phyloP scores from a whole-genome alignment of 1,140 invertebrate species.

The Carposina sasakii region DNA sequence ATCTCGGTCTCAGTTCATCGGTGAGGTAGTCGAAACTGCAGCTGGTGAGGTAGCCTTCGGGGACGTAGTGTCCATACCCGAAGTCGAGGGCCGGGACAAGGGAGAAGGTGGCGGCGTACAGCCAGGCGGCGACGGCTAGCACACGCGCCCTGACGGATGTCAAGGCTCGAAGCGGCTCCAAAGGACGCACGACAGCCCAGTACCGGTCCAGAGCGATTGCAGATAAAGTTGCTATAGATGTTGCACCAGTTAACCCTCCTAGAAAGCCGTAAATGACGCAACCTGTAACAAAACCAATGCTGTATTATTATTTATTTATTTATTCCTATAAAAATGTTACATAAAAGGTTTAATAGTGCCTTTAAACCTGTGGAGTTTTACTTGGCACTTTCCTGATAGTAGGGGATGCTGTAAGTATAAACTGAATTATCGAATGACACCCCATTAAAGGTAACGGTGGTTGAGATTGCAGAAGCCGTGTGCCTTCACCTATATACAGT shows the following conservation, averaged over 20 bases:
- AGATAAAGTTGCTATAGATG: constrained; percentile 80
- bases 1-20: constrained; percentile 68
- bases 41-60: constrained; percentile 84
- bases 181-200: constrained; percentile 80
- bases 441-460: too few relatives aligned
- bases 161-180: constrained; percentile 75
- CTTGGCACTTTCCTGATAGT: too few relatives aligned
- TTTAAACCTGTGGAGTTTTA: too few relatives aligned
- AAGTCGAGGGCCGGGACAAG: constrained; percentile 78
- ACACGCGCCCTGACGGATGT: constrained; percentile 76
- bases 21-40: constrained; percentile 88
- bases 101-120: constrained; percentile 80
- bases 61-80: constrained; percentile 81
- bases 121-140: constrained; percentile 79
- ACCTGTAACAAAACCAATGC: constrained; percentile 75
- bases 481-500: too few relatives aligned
- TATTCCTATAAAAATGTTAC: too few relatives aligned
- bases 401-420: too few relatives aligned
- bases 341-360: too few relatives aligned
- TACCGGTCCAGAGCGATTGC: constrained; percentile 82
- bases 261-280: constrained; percentile 81
- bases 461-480: too few relatives aligned
- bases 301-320: constrained; percentile 18
- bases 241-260: constrained; percentile 80
- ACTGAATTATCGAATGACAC: too few relatives aligned